Evolutionary conservation across 2,888 invertebrate genomes (phyloP).

Genomic region (Rhagonycha fulva): DNA sequence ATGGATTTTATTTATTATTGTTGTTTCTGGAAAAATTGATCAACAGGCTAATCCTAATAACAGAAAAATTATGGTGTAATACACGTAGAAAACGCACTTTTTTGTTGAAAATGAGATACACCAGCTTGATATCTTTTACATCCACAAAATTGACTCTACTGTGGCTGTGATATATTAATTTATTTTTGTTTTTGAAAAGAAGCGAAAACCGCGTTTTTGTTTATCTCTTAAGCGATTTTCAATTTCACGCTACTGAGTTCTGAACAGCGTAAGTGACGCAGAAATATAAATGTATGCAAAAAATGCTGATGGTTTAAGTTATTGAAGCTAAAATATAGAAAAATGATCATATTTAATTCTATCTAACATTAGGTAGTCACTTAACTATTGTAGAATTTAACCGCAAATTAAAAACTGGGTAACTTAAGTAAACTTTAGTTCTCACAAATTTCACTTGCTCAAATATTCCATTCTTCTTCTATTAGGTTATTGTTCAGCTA

Average conservation of each 20-base stretch:
- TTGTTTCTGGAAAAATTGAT: not conserved
- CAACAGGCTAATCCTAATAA: not conserved
- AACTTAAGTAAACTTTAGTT: no score
- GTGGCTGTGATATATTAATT: not conserved
- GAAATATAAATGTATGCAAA: not conserved
- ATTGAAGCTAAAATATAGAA: not conserved
- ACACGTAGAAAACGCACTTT: not conserved
- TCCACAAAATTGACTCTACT: not conserved
- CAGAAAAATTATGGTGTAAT: no score
- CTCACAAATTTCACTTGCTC: no score
- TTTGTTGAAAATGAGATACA: not conserved
- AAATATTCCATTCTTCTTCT: no score
- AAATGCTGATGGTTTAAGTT: not conserved
- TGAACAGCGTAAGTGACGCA: not conserved
- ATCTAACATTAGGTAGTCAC: no score
- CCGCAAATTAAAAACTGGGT: no score
- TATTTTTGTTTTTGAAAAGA: not conserved
- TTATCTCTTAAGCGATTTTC: not conserved
- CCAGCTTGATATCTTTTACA: not conserved
- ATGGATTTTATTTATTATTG: not conserved
- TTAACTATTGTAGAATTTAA: no score
- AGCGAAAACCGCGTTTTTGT: not conserved
- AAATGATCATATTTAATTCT: no score
- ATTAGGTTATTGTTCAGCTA: no score
- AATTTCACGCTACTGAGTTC: not conserved